A percentile compares a stretch with the other conserved stretches of the same genome.
Conservation (phyloP, 2,888 invertebrate species). For the Sceliomorpha sp. region DNA sequence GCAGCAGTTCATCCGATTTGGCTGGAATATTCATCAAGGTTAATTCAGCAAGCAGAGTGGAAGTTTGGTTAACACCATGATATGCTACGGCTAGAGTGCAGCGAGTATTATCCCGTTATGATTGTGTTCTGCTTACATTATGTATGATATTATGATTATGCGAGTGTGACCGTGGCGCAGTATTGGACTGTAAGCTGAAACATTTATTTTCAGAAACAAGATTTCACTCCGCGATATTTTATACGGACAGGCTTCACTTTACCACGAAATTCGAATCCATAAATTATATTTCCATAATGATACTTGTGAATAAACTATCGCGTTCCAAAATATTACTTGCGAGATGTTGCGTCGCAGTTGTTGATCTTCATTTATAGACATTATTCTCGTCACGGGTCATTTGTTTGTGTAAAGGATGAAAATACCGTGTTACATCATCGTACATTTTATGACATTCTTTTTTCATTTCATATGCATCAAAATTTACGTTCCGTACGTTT, state of each 20-base stretch:
- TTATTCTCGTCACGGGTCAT: no score
- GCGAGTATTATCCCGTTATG: slow-evolving; percentile 49
- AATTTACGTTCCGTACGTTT: no score
- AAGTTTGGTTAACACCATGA: slow-evolving; percentile 54
- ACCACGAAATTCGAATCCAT: slow-evolving; percentile 14
- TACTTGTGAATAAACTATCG: neutral
- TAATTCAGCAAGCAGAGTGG: slow-evolving; percentile 44
- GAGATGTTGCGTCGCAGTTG: no score
- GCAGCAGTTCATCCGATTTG: slow-evolving; percentile 34
- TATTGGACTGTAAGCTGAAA: slow-evolving; percentile 32
- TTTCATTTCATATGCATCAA: no score
- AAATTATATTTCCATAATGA: slow-evolving; percentile 18
- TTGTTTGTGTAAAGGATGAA: no score
- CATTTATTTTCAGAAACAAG: slow-evolving; percentile 34
- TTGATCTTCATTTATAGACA: no score
- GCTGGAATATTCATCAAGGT: slow-evolving; percentile 54
- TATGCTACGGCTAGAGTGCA: slow-evolving; percentile 27
- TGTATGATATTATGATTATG: slow-evolving; percentile 46
- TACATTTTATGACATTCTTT: no score
- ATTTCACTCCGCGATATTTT: slow-evolving; percentile 15
- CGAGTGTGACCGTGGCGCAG: slow-evolving; percentile 30
- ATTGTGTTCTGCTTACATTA: slow-evolving; percentile 47
- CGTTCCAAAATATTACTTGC: no score
- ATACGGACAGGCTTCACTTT: slow-evolving; percentile 15
- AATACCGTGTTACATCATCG: no score